Evolutionary conservation across 2,797 vertebrate genomes (phyloP).

Genomic region (Odontamblyopus lacepedii): DNA sequence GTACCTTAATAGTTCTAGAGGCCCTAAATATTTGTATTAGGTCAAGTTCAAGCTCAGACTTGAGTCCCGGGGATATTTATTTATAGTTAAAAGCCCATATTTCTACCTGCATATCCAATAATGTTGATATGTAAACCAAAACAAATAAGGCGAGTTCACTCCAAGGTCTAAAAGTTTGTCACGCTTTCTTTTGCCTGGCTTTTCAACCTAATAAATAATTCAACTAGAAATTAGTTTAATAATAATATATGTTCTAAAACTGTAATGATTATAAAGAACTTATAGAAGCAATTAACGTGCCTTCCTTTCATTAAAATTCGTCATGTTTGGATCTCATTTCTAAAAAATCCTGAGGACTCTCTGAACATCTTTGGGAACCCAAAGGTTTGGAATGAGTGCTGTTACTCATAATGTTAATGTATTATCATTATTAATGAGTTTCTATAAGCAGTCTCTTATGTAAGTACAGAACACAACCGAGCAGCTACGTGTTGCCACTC

Average conservation of each 20-base stretch:
- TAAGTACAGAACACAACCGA: conserved; percentile 17
- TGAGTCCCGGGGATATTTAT: conserved; percentile 57
- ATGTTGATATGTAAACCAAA: conserved; percentile 75
- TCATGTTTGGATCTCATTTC: too few relatives aligned
- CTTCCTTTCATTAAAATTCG: too few relatives aligned
- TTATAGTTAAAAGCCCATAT: conserved; percentile 63
- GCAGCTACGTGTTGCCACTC: conserved; percentile 52
- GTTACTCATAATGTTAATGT: neutral
- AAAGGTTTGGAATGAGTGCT: neutral
- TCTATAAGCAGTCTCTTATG: neutral
- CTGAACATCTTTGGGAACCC: too few relatives aligned
- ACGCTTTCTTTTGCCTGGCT: conserved; percentile 8
- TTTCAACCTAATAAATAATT: conserved; percentile 14
- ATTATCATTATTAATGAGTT: neutral
- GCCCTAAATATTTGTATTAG: neutral
- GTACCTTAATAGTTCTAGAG: neutral
- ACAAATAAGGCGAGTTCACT: conserved; percentile 54
- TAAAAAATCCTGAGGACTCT: too few relatives aligned
- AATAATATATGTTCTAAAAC: neutral
- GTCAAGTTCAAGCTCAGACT: conserved; percentile 50
- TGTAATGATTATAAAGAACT: neutral
- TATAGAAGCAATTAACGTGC: too few relatives aligned
- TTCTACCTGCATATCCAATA: conserved; percentile 69
- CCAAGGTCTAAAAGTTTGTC: conserved; percentile 58
- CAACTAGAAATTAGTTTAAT: neutral